Evolutionary conservation across 2,797 vertebrate species (phyloP), one percentile per base, ranked within the genome.

Genomic region (Myoxocephalus aenaeus): DNA sequence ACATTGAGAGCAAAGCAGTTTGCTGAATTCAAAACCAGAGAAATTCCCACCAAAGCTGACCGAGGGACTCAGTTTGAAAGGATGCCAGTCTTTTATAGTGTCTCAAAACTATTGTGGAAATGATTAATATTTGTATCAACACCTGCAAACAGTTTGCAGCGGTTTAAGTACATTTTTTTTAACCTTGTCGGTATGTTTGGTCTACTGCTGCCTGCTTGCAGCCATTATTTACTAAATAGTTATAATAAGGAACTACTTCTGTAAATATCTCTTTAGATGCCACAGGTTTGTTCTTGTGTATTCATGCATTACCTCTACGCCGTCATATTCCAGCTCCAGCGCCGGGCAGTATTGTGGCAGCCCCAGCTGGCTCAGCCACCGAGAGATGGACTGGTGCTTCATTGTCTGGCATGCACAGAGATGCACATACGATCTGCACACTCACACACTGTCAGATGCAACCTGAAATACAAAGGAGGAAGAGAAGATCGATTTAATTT

Each of bases 361-460:
- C 18, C 93, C 93, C 87, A 97, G 92, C 83, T 96, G 94, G 70
- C 88, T 93, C 71, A 97, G 82, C 94, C 96, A 96, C 75, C 94
- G 93, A 40, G 93, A 95, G 83, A 96, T 95, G 1, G 95, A 85
- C 75, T 96, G 90, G 81, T 95, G 94, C 84, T 96, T 96, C 95
- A 95, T 96, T 67, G 73, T 77, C 65, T 58, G 29, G 27, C 57
- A 79, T 25, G 46, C 7, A 56, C 50, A 5, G 48, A 46, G 70
- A 71, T 4, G 29, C 59, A 78, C 13, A 34, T 56, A 57, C 53
- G 56, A 17, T 38, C 69, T 11, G 22, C n/a, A 42, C 48, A 13
- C 29, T 71, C 65, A 44, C 44, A 59, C 44, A 1, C 56, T n/a
- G 22, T 71, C 17, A 64, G 70, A 59, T 67, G 46, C 38, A 67